These are phyloP conservation scores for Oncorhynchus keta DNA, from an alignment of 2,113 vertebrate genomes.

Conservation along the genomic window DNA sequence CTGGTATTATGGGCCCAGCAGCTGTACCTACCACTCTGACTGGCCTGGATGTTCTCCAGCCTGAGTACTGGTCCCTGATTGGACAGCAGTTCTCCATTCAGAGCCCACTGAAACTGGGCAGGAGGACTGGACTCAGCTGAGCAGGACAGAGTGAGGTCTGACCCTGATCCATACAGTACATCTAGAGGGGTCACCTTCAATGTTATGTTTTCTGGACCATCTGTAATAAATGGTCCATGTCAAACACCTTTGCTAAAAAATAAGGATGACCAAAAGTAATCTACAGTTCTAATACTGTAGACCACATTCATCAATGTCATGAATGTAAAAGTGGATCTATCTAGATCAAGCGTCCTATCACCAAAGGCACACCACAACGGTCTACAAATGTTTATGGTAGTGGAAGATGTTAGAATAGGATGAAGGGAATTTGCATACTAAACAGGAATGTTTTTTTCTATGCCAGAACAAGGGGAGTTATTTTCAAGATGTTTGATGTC, in stretches of 20 bases:
- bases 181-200: neutral
- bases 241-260: neutral
- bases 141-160: slow-evolving; percentile 47
- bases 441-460: too few species aligned
- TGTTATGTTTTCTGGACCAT: slow-evolving; percentile 49
- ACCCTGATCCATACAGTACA: slow-evolving; percentile 33
- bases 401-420: too few species aligned
- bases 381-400: too few species aligned
- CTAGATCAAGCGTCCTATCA: too few species aligned
- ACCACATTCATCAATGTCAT: too few species aligned
- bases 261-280: too few species aligned
- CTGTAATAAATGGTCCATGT: slow-evolving; percentile 20
- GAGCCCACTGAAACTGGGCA: slow-evolving; percentile 47
- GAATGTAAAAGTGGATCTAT: too few species aligned
- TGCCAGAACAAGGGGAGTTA: too few species aligned
- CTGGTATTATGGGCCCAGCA: slow-evolving; percentile 54
- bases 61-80: slow-evolving; percentile 32
- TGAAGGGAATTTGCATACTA: too few species aligned
- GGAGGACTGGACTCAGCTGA: slow-evolving; percentile 52
- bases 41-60: slow-evolving; percentile 40
- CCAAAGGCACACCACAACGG: too few species aligned
- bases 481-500: too few species aligned
- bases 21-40: slow-evolving; percentile 57
- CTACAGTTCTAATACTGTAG: too few species aligned
- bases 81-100: slow-evolving; percentile 32